phyloP scores from a whole-genome alignment of 2,113 vertebrate species.

The Nycticorax nycticorax region DNA sequence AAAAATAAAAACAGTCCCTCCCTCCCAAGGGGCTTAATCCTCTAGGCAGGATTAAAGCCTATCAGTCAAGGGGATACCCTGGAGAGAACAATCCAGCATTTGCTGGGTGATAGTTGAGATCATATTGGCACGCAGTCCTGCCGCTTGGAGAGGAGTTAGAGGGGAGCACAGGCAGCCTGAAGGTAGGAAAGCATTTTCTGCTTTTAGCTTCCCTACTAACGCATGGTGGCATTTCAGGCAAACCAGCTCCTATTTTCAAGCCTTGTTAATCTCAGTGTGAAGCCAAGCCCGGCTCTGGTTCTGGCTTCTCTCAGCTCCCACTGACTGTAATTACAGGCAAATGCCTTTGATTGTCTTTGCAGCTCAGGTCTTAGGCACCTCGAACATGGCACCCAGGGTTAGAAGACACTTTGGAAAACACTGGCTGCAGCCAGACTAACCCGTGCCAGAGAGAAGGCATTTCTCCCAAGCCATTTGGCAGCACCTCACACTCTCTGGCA shows the following conservation, averaged over 20 bases:
- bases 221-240: background rate
- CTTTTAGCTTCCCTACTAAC: background rate
- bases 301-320: background rate
- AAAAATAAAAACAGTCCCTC: background rate
- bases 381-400: accelerated
- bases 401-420: background rate
- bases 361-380: background rate
- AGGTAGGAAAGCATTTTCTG: background rate
- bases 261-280: background rate
- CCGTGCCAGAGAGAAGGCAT: too few species aligned
- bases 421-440: too few species aligned
- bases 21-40: background rate
- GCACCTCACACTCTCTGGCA: background rate
- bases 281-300: background rate
- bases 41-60: slow-evolving; percentile 15
- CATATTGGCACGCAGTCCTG: background rate
- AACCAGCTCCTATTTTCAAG: background rate
- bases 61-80: background rate
- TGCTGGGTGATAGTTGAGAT: background rate
- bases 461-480: background rate
- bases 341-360: background rate
- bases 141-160: background rate
- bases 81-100: background rate
- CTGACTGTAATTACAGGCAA: background rate
- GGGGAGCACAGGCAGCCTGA: background rate